Evolutionary conservation across 2,888 invertebrate genomes (phyloP), one percentile per base, ranked within the genome.

Genomic region (Apamea sordens): DNA sequence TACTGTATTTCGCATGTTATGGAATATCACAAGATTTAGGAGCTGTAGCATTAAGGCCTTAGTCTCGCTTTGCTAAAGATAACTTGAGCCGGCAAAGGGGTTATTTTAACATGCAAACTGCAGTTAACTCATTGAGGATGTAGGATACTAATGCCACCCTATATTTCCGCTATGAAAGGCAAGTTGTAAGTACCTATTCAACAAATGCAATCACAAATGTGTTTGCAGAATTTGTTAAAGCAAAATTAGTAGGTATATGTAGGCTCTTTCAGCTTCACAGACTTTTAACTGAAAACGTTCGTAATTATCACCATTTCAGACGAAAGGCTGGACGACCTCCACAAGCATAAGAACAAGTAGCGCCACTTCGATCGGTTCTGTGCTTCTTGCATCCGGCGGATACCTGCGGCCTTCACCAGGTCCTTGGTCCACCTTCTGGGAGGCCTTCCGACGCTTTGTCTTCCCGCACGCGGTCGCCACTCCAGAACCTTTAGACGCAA

Each of bases 1-100:
- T 81, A 82, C 76, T 47, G 79, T 78, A 83, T 79, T 82, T 76
- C 44, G 50, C 64, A 70, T 79, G 75, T 71, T 80, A 72, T 76
- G 64, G 28, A 68, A 76, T 63, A 84, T 44, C 13, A 65, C 13
- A 80, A 84, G 70, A 84, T 84, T 86, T 84, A 79, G 65, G 47
- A 79, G 68, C 13, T 61, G 50, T 44, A 56, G 69, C 18, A 68
- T 73, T 64, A 63, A 77, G 73, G 47, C 50, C 63, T 2, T 36
- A 41, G 61, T 68, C 68, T 44, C 21, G 56, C 41, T n/a, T 18
- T 2, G 15, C 67, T 63, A 72, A 72, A 70, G 44, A 82, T 78
- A 75, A 44, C 50, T 82, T 41, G 36, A 71, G 50, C 61, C 28
- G 0, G 36, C 18, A 28, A 61, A 21, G 36, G 65, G 63, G n/a